Base-by-base conservation (phyloP, 2,888 invertebrate species). In the Caenorhabditis doughertyi region DNA sequence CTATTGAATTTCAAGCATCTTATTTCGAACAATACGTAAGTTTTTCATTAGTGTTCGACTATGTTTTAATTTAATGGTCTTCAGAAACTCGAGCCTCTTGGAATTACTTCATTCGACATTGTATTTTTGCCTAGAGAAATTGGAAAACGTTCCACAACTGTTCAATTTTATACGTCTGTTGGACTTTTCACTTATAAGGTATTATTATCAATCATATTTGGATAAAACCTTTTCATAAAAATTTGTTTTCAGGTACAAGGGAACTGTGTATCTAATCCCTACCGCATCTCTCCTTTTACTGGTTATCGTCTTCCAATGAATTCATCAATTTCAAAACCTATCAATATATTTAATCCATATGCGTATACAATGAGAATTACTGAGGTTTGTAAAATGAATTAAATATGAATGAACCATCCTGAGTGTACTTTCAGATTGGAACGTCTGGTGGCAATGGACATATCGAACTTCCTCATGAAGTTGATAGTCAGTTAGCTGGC, bases 71-170 rank as follows among this genome's bases (percentile, higher is more conserved):
- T 42, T 87, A 88, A 85, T 87, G 39, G 16, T 89, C 93, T 92
- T 51, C 93, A 96, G 96, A 94, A 95, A 92, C 95, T 98, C 92
- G 95, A 95, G 90, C 96, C 97, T 80, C 94, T 95, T 89, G 96
- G 95, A 84, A 97, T 97, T 93, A 97, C 98, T 85, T 95, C 96
- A 84, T 97, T 98, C 93, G 96, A 95, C 93, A 96, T 98, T 90
- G 96, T 97, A 87, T 98, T 97, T 94, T 94, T 98, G 90, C 97
- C 97, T 42, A 94, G 97, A 91, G 95, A 95, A 93, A 95, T 96
- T 93, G 97, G 97, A 84, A 94, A 94, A 91, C 95, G 96, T 86
- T 94, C 96, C 92, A 96, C 96, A 92, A 95, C 95, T 92, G 94
- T 98, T 91, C 95, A 95, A 93, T 95, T 98, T 92, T 97, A 97